Conservation (phyloP, 2,888 invertebrate species). For the Caenorhabditis auriculariae region DNA sequence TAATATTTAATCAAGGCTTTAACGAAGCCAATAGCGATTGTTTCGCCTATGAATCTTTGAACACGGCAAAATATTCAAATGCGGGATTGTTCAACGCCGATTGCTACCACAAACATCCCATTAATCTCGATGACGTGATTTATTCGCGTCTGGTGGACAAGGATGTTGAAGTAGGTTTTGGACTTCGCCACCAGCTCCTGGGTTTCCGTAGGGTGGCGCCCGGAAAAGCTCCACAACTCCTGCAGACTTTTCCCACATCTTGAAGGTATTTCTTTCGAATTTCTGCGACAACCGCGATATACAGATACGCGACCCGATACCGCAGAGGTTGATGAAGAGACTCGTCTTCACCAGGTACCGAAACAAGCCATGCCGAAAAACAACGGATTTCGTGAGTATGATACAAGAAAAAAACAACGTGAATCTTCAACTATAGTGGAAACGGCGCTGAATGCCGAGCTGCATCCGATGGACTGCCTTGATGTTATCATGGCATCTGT, state of each 20-base stretch:
- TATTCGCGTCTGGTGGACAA: slow-evolving; percentile 44
- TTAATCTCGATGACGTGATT: slow-evolving; percentile 47
- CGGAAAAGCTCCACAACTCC: slow-evolving; percentile 48
- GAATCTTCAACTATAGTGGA: too few species aligned
- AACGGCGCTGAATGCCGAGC: slow-evolving; percentile 48
- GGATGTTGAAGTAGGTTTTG: slow-evolving; percentile 57
- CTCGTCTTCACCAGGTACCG: slow-evolving; percentile 23
- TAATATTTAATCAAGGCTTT: too few species aligned
- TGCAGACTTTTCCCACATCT: slow-evolving; percentile 61
- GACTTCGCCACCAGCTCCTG: slow-evolving; percentile 53
- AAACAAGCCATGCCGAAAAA: slow-evolving; percentile 47
- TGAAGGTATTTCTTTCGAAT: slow-evolving; percentile 24
- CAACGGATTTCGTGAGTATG: slow-evolving; percentile 46
- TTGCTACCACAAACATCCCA: slow-evolving; percentile 47
- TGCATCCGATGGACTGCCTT: slow-evolving; percentile 60
- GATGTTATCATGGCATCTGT: slow-evolving; percentile 56
- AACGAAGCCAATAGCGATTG: slow-evolving; percentile 32
- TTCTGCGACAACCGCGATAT: too few species aligned
- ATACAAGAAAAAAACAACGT: too few species aligned
- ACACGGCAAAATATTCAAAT: slow-evolving; percentile 19
- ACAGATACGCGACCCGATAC: too few species aligned
- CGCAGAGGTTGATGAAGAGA: slow-evolving; percentile 21
- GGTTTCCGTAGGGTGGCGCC: slow-evolving; percentile 58
- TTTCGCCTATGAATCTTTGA: slow-evolving; percentile 34
- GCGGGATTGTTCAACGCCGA: slow-evolving; percentile 56